Evolutionary conservation across 2,797 vertebrate genomes (phyloP).

Genomic region (Sphenopsis melanotis): DNA sequence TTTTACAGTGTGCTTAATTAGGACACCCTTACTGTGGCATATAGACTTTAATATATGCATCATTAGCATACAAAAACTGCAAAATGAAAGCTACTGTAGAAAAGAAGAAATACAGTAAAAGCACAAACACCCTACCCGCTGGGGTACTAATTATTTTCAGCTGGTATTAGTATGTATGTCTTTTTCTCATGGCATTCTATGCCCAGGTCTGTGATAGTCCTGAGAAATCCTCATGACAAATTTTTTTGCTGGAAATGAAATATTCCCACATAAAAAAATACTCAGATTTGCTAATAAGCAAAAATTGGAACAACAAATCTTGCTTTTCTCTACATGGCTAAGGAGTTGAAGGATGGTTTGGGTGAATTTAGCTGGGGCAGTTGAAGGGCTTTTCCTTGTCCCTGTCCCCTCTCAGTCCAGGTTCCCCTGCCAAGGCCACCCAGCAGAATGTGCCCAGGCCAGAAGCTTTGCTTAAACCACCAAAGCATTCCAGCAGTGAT

Average conservation of each 20-base stretch:
- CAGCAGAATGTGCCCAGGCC: accelerated
- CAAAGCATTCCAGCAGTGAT: background rate
- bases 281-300: background rate
- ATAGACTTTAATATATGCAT: background rate
- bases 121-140: background rate
- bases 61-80: background rate
- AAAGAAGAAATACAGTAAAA: background rate
- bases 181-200: background rate
- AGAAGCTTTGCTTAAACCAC: background rate
- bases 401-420: background rate
- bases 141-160: constrained; percentile 18
- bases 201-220: background rate
- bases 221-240: background rate
- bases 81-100: background rate
- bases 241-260: background rate
- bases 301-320: background rate
- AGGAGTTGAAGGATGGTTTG: background rate
- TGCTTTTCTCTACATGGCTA: background rate
- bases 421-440: background rate
- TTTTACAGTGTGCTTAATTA: background rate
- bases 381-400: background rate
- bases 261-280: background rate
- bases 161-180: background rate
- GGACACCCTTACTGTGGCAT: background rate
- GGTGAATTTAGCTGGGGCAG: background rate